Percentiles rank a stretch among this genome's conserved stretches.
These are phyloP conservation scores for Pionites leucogaster DNA, from an alignment of 2,113 vertebrate genomes.

Conservation along the genomic window DNA sequence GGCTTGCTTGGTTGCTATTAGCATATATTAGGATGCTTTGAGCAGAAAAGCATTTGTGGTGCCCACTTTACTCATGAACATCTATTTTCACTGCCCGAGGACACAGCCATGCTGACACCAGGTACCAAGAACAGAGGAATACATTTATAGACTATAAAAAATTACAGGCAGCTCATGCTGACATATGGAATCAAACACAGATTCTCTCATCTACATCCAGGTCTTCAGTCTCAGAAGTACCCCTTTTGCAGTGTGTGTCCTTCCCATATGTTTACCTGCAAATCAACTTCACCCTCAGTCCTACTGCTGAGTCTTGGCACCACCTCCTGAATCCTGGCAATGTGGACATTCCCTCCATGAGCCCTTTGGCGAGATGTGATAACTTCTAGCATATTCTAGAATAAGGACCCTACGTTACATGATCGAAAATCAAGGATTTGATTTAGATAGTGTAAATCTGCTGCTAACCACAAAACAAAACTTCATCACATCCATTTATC, in stretches of 20 bases:
- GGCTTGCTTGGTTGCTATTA: not conserved
- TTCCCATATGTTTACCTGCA: not conserved
- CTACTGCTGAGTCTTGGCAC: not conserved
- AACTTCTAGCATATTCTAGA: not conserved
- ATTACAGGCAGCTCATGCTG: not conserved
- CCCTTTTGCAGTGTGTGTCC: not conserved
- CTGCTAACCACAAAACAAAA: not conserved
- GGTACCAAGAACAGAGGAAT: not conserved
- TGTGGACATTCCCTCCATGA: rapidly evolving
- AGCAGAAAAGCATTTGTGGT: not conserved
- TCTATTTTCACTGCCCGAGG: not conserved
- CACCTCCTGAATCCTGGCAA: rapidly evolving
- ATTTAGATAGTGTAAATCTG: not conserved
- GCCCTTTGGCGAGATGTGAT: rapidly evolving
- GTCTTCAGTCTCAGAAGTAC: not conserved
- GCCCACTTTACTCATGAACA: not conserved
- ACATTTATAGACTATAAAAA: not conserved
- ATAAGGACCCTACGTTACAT: not conserved
- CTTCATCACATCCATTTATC: not conserved
- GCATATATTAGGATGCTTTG: no score
- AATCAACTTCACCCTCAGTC: rapidly evolving
- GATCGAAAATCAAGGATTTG: not conserved
- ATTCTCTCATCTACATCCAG: not conserved
- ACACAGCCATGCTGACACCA: not conserved
- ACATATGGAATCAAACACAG: not conserved